A percentile compares a stretch with the other conserved stretches of the same genome.
Conservation (phyloP, 2,113 vertebrate genomes). For the Canis aureus region DNA sequence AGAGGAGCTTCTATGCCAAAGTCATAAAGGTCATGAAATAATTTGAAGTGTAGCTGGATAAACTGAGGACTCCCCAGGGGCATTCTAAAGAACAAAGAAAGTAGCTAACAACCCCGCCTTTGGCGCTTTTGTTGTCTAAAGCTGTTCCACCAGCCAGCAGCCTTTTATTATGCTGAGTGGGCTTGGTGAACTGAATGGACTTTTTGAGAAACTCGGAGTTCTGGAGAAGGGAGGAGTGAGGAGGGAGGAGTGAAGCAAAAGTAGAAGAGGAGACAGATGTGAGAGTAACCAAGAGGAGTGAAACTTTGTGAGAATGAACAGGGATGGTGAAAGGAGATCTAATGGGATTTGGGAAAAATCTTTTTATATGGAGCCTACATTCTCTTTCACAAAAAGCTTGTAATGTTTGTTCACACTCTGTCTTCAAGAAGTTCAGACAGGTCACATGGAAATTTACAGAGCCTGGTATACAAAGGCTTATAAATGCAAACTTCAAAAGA, state of each 20-base stretch:
- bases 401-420: slow-evolving; percentile 77
- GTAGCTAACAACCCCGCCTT: background rate
- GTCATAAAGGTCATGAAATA: background rate
- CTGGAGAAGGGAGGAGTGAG: background rate
- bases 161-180: slow-evolving; percentile 32
- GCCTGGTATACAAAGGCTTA: slow-evolving; percentile 73
- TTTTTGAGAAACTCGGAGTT: slow-evolving; percentile 2
- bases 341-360: slow-evolving; percentile 68
- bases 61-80: background rate
- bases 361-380: slow-evolving; percentile 63
- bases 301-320: slow-evolving; percentile 38
- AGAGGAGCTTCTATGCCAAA: slow-evolving; percentile 1
- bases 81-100: background rate
- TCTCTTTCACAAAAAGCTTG: slow-evolving; percentile 76
- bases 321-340: slow-evolving; percentile 6
- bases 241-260: background rate
- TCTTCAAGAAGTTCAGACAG: slow-evolving; percentile 76
- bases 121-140: background rate
- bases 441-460: slow-evolving; percentile 78
- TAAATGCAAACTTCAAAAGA: slow-evolving; percentile 82
- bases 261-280: background rate
- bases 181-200: background rate
- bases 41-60: background rate
- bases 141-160: background rate
- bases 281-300: background rate